These are phyloP conservation scores for Caenorhabditis japonica DNA, from an alignment of 2,888 invertebrate genomes.

Conservation along the genomic window DNA sequence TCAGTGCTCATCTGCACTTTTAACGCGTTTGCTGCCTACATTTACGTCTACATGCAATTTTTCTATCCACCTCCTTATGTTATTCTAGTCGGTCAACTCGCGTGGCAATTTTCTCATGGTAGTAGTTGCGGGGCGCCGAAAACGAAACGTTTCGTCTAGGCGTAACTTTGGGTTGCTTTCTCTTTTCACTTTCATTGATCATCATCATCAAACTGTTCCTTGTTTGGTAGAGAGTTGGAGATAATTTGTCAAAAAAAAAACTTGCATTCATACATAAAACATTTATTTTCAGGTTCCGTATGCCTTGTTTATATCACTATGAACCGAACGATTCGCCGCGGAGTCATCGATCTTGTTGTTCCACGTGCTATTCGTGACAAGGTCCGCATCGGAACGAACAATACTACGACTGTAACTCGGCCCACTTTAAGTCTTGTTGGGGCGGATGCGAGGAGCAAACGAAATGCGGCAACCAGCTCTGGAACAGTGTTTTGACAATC, in stretches of 20 bases:
- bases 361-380: slow-evolving; percentile 19
- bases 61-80: slow-evolving; percentile 43
- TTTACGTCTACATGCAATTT: slow-evolving; percentile 65
- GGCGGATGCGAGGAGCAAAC: neutral
- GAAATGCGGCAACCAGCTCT: slow-evolving; percentile 15
- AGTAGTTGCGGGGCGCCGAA: neutral
- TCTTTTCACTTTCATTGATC: neutral
- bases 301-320: slow-evolving; percentile 46
- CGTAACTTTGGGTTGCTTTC: slow-evolving; percentile 10
- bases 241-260: slow-evolving; percentile 1
- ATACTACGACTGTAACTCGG: neutral
- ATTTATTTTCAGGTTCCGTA: slow-evolving; percentile 26
- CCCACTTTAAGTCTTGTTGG: slow-evolving; percentile 10
- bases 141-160: neutral
- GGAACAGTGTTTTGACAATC: slow-evolving; percentile 30
- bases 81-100: slow-evolving; percentile 57
- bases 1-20: slow-evolving; percentile 54
- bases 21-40: slow-evolving; percentile 54
- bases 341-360: slow-evolving; percentile 33
- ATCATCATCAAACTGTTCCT: too few relatives aligned
- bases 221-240: too few relatives aligned
- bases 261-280: neutral
- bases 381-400: slow-evolving; percentile 25
- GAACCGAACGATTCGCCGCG: slow-evolving; percentile 39
- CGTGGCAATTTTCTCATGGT: slow-evolving; percentile 62